phyloP scores from a whole-genome alignment of 2,113 vertebrate species.

The Lipotes vexillifer region DNA sequence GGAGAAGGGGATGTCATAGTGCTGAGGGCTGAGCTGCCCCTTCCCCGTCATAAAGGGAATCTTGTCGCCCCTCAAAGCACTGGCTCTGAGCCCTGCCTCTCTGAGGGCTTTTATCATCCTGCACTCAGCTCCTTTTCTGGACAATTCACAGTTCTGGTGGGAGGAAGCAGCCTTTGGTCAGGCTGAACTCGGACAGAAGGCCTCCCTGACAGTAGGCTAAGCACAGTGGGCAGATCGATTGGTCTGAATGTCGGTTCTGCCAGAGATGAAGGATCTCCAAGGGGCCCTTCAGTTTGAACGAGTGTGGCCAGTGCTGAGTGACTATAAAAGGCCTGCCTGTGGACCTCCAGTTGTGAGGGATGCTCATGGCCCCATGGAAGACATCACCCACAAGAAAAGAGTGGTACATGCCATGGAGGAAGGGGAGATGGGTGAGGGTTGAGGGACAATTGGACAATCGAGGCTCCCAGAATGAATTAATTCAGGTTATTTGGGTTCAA shows the following conservation, averaged over 20 bases:
- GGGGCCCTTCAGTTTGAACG: not conserved
- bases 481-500: not conserved
- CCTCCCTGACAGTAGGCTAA: not conserved
- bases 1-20: not conserved
- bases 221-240: rapidly evolving
- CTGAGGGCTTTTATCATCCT: not conserved
- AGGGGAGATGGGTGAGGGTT: no score
- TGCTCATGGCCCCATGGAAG: rapidly evolving
- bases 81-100: not conserved
- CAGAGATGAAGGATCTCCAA: not conserved
- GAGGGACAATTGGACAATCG: no score
- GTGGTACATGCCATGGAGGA: rapidly evolving
- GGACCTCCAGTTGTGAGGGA: not conserved
- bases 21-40: not conserved
- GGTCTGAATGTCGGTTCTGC: not conserved
- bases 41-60: not conserved
- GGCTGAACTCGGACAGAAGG: not conserved
- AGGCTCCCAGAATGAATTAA: not conserved
- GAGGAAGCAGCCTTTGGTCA: not conserved
- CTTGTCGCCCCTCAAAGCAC: rapidly evolving
- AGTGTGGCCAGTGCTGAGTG: not conserved
- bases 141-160: not conserved
- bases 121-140: not conserved
- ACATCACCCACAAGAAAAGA: rapidly evolving
- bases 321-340: not conserved